Conservation (phyloP, 2,113 vertebrate genomes). For the Podarcis cretensis region DNA sequence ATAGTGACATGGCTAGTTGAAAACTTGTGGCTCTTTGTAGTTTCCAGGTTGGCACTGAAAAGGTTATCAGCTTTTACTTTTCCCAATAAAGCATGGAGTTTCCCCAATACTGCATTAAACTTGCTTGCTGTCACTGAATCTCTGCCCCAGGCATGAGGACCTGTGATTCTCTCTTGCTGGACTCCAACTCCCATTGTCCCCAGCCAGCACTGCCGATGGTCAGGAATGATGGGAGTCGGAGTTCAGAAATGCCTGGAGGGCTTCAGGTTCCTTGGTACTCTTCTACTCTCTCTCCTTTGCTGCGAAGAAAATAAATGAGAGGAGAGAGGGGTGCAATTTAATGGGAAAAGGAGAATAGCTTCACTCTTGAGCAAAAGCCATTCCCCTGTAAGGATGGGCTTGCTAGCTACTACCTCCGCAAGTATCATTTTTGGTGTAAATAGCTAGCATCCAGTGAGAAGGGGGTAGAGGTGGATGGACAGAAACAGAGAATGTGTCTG, state of each 20-base stretch:
- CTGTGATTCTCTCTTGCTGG: not conserved
- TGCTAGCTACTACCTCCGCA: not conserved
- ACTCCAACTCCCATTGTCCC: not conserved
- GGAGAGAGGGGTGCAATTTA: too few relatives aligned
- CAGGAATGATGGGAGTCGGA: not conserved
- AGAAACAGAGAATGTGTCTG: not conserved
- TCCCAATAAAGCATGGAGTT: conserved; percentile 61
- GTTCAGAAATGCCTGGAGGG: not conserved
- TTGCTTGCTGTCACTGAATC: not conserved
- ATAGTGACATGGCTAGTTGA: not conserved
- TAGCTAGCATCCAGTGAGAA: not conserved
- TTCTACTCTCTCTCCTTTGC: not conserved
- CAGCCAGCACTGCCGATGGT: not conserved
- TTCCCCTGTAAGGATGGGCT: not conserved
- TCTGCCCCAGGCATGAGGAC: not conserved
- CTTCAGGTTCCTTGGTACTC: too few relatives aligned
- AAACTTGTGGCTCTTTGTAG: conserved; percentile 2
- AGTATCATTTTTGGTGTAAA: not conserved
- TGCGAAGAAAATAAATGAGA: not conserved
- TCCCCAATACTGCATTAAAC: conserved; percentile 20
- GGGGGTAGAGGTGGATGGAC: not conserved
- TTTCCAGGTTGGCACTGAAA: conserved; percentile 42
- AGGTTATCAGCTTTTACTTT: conserved; percentile 22
- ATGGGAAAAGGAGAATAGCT: not conserved
- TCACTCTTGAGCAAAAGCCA: not conserved